These are phyloP conservation scores for Acestrorhynchus altus DNA, from an alignment of 2,797 vertebrate genomes.

Conservation along the genomic window DNA sequence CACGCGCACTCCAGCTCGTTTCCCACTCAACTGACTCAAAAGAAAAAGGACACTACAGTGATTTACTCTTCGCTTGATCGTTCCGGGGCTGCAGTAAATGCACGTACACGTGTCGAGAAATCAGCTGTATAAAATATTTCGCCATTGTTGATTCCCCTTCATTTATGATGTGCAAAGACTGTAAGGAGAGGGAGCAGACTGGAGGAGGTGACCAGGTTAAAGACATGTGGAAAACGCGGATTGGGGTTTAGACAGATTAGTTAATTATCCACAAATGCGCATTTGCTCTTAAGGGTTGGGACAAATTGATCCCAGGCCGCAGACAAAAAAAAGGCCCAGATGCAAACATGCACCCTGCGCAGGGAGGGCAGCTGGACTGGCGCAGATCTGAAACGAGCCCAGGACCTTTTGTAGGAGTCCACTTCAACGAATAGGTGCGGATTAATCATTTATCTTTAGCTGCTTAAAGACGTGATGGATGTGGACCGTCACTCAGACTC, in stretches of 20 bases:
- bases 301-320: slow-evolving; percentile 81
- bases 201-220: slow-evolving; percentile 48
- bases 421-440: slow-evolving; percentile 86
- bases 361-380: slow-evolving; percentile 78
- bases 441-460: slow-evolving; percentile 87
- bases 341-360: slow-evolving; percentile 70
- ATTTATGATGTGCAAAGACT: slow-evolving; percentile 29
- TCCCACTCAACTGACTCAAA: not conserved
- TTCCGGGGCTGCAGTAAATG: not conserved
- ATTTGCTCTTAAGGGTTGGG: slow-evolving; percentile 78
- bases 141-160: not conserved
- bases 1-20: not conserved
- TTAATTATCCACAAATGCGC: slow-evolving; percentile 83
- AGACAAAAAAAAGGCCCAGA: slow-evolving; percentile 59
- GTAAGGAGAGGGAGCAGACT: slow-evolving; percentile 24
- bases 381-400: slow-evolving; percentile 73
- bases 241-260: slow-evolving; percentile 79
- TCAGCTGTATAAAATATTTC: slow-evolving; percentile 19
- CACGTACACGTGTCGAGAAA: not conserved
- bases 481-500: slow-evolving; percentile 80
- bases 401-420: slow-evolving; percentile 77
- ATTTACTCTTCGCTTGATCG: not conserved
- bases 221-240: slow-evolving; percentile 51
- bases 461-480: slow-evolving; percentile 82
- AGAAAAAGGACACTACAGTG: not conserved